These are phyloP conservation scores for Anabas testudineus DNA, from an alignment of 2,797 vertebrate genomes.

Conservation along the genomic window DNA sequence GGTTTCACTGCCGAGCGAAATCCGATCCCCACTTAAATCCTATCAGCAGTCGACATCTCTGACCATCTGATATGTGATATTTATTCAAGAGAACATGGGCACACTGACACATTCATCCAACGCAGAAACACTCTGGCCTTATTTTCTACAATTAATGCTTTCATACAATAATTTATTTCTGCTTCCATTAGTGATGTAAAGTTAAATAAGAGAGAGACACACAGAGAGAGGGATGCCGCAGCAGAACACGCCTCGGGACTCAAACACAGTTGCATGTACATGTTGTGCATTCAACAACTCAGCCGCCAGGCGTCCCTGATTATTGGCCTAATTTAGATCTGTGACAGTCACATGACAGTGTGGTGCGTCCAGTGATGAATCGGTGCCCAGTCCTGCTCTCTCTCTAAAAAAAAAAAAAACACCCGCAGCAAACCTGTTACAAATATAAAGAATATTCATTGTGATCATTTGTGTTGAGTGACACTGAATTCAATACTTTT, in stretches of 20 bases:
- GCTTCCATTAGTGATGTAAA: background rate
- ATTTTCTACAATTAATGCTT: background rate
- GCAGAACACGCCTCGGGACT: conserved; percentile 54
- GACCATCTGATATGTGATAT: conserved; percentile 18
- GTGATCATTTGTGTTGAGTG: background rate
- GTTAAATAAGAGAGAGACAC: conserved; percentile 7
- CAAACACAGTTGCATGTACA: conserved; percentile 47
- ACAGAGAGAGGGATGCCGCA: conserved; percentile 35
- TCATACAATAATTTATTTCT: background rate
- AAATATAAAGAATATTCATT: conserved; percentile 1
- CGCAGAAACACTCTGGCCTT: background rate
- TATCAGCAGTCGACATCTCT: conserved; percentile 5
- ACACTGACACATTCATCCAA: background rate
- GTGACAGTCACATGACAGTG: conserved; percentile 60
- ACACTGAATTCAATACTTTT: background rate
- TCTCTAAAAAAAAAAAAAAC: background rate
- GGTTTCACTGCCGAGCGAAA: conserved; percentile 26
- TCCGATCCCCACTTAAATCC: conserved; percentile 4
- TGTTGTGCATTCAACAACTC: conserved; percentile 66
- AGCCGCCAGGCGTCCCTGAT: conserved; percentile 71
- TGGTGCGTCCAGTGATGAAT: conserved; percentile 52
- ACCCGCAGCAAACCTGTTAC: conserved; percentile 36
- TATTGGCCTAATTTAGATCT: conserved; percentile 76
- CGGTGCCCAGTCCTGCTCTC: conserved; percentile 41
- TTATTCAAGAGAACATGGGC: conserved; percentile 8